Evolutionary conservation across 1,140 invertebrate genomes (phyloP), one percentile per base, ranked within the genome.

Genomic region (Drosophila ficusphila): DNA sequence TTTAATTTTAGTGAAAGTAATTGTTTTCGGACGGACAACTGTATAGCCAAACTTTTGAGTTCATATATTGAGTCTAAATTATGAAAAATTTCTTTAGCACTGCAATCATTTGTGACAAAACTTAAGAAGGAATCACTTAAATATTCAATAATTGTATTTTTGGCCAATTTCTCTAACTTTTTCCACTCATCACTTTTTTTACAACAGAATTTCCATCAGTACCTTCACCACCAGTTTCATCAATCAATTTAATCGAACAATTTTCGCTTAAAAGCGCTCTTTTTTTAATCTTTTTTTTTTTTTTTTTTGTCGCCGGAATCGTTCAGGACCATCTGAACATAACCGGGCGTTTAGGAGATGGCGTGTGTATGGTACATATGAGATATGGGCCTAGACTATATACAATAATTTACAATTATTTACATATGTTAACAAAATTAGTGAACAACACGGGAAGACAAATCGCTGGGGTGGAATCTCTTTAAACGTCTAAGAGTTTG

Each of bases 51-150:
- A 73, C 86, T 92, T 81, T 89, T 23, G 11, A 89, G 46, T 61
- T 91, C 88, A 51, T 91, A 92, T 7, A 92, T 46, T 18, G 34
- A 41, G 70, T 92, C 90, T 23, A 92, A 68, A 36, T 62, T 82
- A 47, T 64, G 39, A 14, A 91, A 69, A 47, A 92, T 90, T 31
- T 82, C 33, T 65, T 65, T 77, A 5, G 89, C n/a, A n/a, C n/a
- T n/a, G n/a, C n/a, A n/a, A n/a, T 77, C 75, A 41, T 54, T 48
- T 61, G 74, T 81, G 3, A 68, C 89, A n/a, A 92, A 54, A 44
- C n/a, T n/a, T n/a, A 92, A 53, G 39, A 77, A 85, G 4, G 79
- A 69, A 51, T 92, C 91, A 9, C 75, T 65, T 42, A 91, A 72
- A 76, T 90, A 79, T 74, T 91, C 75, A 11, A 90, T 62, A 18